Percentiles rank a stretch among this genome's conserved stretches.
Evolutionary conservation across 2,888 invertebrate species (phyloP).

Genomic region (Zygaena filipendulae): DNA sequence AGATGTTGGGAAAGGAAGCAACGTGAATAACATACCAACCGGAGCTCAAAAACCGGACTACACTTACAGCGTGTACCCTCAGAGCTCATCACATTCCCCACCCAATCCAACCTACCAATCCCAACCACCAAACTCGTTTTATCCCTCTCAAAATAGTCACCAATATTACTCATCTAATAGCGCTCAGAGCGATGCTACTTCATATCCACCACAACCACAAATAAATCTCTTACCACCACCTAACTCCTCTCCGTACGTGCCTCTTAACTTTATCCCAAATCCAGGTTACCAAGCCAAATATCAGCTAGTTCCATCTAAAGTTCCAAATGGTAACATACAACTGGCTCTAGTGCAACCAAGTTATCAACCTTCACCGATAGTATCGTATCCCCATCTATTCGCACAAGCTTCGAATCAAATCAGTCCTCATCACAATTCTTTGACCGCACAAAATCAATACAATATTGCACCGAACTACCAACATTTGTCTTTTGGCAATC

Average conservation of each 20-base stretch:
- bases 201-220: slow-evolving; percentile 25
- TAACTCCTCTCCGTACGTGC: slow-evolving; percentile 40
- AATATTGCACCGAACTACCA: slow-evolving; percentile 35
- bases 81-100: slow-evolving; percentile 29
- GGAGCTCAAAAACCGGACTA: slow-evolving; percentile 59
- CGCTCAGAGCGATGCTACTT: slow-evolving; percentile 24
- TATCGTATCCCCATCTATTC: slow-evolving; percentile 38
- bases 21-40: slow-evolving; percentile 46
- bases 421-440: slow-evolving; percentile 14
- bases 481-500: slow-evolving; percentile 29
- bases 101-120: slow-evolving; percentile 33
- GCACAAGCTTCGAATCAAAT: slow-evolving; percentile 3
- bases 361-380: slow-evolving; percentile 27
- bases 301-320: slow-evolving; percentile 45
- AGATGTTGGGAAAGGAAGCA: slow-evolving; percentile 43
- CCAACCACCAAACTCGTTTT: slow-evolving; percentile 46
- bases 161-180: slow-evolving; percentile 40
- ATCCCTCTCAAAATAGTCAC: slow-evolving; percentile 39
- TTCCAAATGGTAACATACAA: slow-evolving; percentile 39
- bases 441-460: slow-evolving; percentile 32
- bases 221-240: slow-evolving; percentile 32
- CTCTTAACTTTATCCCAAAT: slow-evolving; percentile 46
- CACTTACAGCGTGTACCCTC: slow-evolving; percentile 47
- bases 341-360: slow-evolving; percentile 36
- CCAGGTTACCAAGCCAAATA: slow-evolving; percentile 57